Evolutionary conservation across 2,888 invertebrate genomes (phyloP).

Genomic region (Seira musarum): DNA sequence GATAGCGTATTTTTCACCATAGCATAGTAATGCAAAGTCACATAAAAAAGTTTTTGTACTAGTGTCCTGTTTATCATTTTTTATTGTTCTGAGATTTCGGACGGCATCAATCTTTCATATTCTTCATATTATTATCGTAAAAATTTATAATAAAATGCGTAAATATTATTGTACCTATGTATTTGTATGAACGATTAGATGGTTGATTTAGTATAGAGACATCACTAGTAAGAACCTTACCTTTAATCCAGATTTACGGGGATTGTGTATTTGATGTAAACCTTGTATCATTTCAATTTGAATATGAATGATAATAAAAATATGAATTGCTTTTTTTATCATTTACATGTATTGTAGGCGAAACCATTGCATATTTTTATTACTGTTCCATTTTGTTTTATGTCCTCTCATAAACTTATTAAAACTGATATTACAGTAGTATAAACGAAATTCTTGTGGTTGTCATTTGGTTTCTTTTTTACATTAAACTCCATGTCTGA

Average conservation of each 20-base stretch:
- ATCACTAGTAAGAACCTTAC: too few species aligned
- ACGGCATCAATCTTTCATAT: background rate
- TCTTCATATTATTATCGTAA: background rate
- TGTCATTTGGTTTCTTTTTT: too few species aligned
- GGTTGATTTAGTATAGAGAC: too few species aligned
- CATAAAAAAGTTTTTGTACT: background rate
- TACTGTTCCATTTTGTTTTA: background rate
- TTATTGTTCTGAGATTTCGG: background rate
- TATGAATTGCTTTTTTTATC: background rate
- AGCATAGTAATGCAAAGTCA: too few species aligned
- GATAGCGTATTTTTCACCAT: too few species aligned
- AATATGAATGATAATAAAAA: too few species aligned
- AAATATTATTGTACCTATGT: background rate
- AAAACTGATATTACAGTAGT: background rate
- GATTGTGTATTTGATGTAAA: too few species aligned
- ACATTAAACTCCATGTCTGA: too few species aligned
- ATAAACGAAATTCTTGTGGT: background rate
- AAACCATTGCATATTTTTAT: background rate
- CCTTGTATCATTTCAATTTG: too few species aligned
- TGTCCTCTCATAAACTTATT: background rate
- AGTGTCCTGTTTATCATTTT: background rate
- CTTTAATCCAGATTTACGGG: too few species aligned
- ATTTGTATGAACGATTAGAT: too few species aligned
- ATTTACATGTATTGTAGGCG: too few species aligned
- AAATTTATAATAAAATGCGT: background rate